Evolutionary conservation across 1,140 invertebrate species (phyloP).

Genomic region (Cydia amplana): DNA sequence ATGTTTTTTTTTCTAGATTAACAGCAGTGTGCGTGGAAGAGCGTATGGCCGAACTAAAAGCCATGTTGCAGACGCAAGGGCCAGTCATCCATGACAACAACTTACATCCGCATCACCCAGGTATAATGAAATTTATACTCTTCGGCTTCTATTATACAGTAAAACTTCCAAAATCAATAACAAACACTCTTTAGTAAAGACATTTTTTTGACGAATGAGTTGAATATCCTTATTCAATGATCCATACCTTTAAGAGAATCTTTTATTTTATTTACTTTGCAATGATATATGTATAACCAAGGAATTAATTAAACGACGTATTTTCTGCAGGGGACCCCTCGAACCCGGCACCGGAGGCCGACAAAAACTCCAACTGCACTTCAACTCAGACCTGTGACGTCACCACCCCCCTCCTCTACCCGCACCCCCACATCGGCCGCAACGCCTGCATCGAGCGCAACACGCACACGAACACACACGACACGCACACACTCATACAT

Average conservation of each 20-base stretch:
- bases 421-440: constrained; percentile 92
- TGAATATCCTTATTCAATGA: too few species aligned
- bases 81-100: constrained; percentile 71
- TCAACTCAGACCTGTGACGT: constrained; percentile 55
- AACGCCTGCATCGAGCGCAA: constrained; percentile 95
- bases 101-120: constrained; percentile 57
- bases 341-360: constrained; percentile 46
- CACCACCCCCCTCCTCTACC: constrained; percentile 63
- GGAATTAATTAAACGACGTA: background rate
- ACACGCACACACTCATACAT: constrained; percentile 86
- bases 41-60: constrained; percentile 87
- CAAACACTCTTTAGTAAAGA: too few species aligned
- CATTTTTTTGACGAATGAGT: too few species aligned
- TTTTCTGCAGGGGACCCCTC: constrained; percentile 43
- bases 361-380: constrained; percentile 67
- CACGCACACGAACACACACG: constrained; percentile 80
- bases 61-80: constrained; percentile 69
- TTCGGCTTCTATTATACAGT: too few species aligned
- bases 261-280: too few species aligned
- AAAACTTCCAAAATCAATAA: too few species aligned
- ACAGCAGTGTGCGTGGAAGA: constrained; percentile 95
- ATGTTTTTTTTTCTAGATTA: constrained; percentile 76
- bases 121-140: constrained; percentile 38
- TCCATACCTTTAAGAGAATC: too few species aligned
- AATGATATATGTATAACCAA: too few species aligned